Percentiles rank a stretch among this genome's conserved stretches.
phyloP scores from a whole-genome alignment of 2,113 vertebrate species.

The Passer domesticus region DNA sequence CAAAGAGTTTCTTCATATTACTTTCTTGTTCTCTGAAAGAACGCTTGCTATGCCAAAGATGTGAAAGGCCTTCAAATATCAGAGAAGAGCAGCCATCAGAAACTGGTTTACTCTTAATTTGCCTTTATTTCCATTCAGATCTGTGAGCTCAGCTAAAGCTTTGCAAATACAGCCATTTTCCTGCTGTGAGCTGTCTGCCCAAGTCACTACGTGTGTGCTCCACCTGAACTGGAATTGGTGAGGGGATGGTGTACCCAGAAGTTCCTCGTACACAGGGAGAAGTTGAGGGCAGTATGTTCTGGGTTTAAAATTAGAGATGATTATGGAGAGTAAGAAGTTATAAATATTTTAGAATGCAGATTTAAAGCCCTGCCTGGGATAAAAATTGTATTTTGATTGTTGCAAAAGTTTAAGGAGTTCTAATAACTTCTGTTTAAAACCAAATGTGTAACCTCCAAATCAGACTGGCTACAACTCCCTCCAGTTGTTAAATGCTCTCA shows the following conservation, averaged over 20 bases:
- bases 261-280: background rate
- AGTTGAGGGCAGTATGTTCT: background rate
- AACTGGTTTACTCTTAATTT: background rate
- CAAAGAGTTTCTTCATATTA: background rate
- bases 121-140: background rate
- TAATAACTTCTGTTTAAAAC: conserved; percentile 43
- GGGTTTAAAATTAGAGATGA: background rate
- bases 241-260: background rate
- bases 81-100: background rate
- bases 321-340: background rate
- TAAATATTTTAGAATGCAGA: background rate
- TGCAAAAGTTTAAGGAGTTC: background rate
- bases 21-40: background rate
- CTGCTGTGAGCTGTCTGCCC: background rate
- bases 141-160: background rate
- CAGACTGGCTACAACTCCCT: background rate
- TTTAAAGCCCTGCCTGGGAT: background rate
- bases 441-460: conserved; percentile 12
- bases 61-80: background rate
- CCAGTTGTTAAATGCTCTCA: background rate
- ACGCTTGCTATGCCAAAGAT: background rate
- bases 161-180: background rate
- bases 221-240: background rate
- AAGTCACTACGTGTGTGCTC: background rate
- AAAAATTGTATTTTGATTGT: background rate